Evolutionary conservation across 92 coral and sea anemone species (phyloP), one percentile per base, ranked within the genome.

Genomic region (Zoanthus solanderi): DNA sequence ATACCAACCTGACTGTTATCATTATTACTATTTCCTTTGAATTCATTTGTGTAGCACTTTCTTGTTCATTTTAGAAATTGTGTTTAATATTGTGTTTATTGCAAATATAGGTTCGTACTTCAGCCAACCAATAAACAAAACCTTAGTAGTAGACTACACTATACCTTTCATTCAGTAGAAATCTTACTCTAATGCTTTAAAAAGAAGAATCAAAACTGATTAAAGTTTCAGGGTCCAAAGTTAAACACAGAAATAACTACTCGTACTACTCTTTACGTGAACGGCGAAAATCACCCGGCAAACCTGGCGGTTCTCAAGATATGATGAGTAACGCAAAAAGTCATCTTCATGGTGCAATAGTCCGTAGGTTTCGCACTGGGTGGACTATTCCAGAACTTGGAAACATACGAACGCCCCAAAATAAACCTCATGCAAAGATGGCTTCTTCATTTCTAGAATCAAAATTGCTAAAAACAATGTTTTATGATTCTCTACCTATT

Each of bases 311-410:
- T 4, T 37, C 42, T 37, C 42, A 37, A 2, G 42, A 44, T 17
- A 16, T 31, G 7, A 60, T 37, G 32, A 18, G 60, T 37, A 37
- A 37, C 30, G 10, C 17, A 16, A 13, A 13, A 7, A 42, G 28
- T 23, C 9, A 47, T 2, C 73, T 73, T 5, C 7, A 81, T 47
- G 85, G 85, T 34, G 13, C 11, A 17, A 42, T 80, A 16, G 32
- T 30, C 18, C 60, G 63, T 60, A 81, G 63, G 75, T 81, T 81
- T 81, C 85, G 85, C 73, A 28, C 47, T 66, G 85, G 85, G 14
- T 81, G 85, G 85, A 81, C 74, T 46, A 47, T 81, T 44, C 85
- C 85, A 16, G 61, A 37, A 42, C 28, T 81, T 2, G 29, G 75
- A 45, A 50, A 50, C 61, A 37, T 81, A 45, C 74, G 28, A 28